These are phyloP conservation scores for Eulemur rubriventer DNA, from an alignment of 2,797 vertebrate genomes.

Conservation along the genomic window DNA sequence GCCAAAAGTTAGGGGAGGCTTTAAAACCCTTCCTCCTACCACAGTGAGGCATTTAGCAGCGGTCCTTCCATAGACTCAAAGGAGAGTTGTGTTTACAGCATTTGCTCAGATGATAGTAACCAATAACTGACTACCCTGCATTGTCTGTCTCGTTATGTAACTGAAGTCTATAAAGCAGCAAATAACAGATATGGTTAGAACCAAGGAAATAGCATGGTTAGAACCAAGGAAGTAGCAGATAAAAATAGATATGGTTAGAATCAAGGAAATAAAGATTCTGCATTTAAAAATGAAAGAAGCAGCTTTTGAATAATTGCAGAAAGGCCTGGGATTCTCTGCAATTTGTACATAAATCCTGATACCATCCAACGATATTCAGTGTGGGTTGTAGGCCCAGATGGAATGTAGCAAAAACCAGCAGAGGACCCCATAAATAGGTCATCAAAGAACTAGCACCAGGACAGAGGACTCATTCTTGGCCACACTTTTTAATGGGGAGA, in stretches of 20 bases:
- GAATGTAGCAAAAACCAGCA: not conserved
- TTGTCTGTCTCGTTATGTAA: slow-evolving; percentile 38
- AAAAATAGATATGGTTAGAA: slow-evolving; percentile 44
- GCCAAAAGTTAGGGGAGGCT: not conserved
- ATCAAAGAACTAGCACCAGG: not conserved
- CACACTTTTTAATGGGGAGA: not conserved
- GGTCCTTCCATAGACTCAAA: not conserved
- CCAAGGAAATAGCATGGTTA: slow-evolving; percentile 51
- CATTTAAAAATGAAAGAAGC: not conserved
- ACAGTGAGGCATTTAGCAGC: not conserved
- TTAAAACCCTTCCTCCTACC: not conserved
- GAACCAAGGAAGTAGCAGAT: slow-evolving; percentile 37
- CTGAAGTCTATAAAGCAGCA: slow-evolving; percentile 1
- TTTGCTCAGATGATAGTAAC: not conserved
- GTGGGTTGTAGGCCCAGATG: not conserved
- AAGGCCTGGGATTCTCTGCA: not conserved
- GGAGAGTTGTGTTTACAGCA: not conserved
- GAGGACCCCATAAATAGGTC: not conserved
- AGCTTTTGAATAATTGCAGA: slow-evolving; percentile 22
- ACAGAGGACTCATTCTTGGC: not conserved
- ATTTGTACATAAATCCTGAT: not conserved
- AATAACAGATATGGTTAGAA: slow-evolving; percentile 52
- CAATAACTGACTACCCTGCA: not conserved
- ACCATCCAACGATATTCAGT: not conserved
- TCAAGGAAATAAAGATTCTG: slow-evolving; percentile 32